Evolutionary conservation across 2,113 vertebrate species (phyloP), one percentile per base, ranked within the genome.

Genomic region (Rhadina sibilatrix): DNA sequence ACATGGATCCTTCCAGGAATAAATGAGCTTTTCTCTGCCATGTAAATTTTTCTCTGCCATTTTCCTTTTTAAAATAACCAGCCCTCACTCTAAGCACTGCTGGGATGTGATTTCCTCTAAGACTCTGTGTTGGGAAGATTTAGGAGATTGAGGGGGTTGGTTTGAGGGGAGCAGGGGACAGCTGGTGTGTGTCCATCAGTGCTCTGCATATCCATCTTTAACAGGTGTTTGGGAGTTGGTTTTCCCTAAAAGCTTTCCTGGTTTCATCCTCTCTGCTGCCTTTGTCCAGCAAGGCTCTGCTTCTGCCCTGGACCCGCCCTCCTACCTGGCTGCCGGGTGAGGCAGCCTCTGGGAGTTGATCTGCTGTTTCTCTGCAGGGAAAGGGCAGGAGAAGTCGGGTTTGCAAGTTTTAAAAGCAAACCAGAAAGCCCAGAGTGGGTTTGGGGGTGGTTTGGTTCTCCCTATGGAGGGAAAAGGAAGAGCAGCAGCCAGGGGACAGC

Each of bases 321-420:
- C 68, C 90, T 87, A 35, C 95, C 96, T 94, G 96, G 35, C 87
- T 83, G 89, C 89, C 93, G 91, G 96, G 85, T 85, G 90, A 85
- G 35, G 63, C 89, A 70, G 61, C 94, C 88, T 82, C 91, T 25
- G 49, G 0, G 22, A 4, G n/a, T 37, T 94, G 94, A 89, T 92
- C 68, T 95, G 70, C 47, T 94, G 95, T 69, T 97, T 93, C 94
- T 93, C 94, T 35, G 80, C 54, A 38, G 88, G 54, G 66, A 20
- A 35, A 87, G n/a, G 74, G 21, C 20, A 63, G 82, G 89, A 23
- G 21, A 37, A 60, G 28, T 19, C 23, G 6, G 23, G 25, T 15
- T 90, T 89, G 80, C 8, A 20, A 46, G 64, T 33, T 57, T 47
- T 11, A 2, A 15, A 83, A 81, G 25, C 24, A 8, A 30, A 77